Evolutionary conservation across 2,888 invertebrate genomes (phyloP).

Genomic region (Clistopyga incitator): DNA sequence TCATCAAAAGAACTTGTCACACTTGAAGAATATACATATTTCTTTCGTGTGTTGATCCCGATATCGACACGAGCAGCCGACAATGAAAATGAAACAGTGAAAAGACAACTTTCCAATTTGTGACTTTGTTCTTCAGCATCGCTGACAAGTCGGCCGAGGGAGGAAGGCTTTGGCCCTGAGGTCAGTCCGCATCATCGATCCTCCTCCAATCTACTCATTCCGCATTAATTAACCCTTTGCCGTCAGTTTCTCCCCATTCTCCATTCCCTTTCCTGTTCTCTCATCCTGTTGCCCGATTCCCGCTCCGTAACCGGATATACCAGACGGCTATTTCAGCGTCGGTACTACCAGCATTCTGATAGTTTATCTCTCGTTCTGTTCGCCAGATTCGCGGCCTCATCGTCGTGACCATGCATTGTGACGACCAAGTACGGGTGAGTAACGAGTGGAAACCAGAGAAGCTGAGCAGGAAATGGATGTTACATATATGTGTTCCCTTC

Average conservation of each 20-base stretch:
- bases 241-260: constrained; percentile 12
- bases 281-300: constrained; percentile 40
- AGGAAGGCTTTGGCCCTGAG: constrained; percentile 64
- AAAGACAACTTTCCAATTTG: constrained; percentile 66
- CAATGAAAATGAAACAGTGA: constrained; percentile 74
- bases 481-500: constrained; percentile 13
- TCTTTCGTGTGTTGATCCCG: too few relatives aligned
- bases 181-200: constrained; percentile 46
- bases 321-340: constrained; percentile 38
- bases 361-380: constrained; percentile 44
- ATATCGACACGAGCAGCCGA: constrained; percentile 63
- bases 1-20: too few relatives aligned
- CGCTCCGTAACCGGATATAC: constrained; percentile 33
- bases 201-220: constrained; percentile 45
- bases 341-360: constrained; percentile 28
- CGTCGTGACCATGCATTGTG: background rate
- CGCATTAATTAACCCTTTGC: constrained; percentile 53
- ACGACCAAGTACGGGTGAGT: constrained; percentile 22
- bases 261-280: constrained; percentile 30
- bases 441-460: constrained; percentile 22
- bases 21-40: too few relatives aligned
- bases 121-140: constrained; percentile 74
- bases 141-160: constrained; percentile 70
- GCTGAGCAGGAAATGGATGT: constrained; percentile 15
- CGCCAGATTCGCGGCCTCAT: constrained; percentile 29